Evolutionary conservation across 1,140 invertebrate genomes (phyloP), one percentile per base, ranked within the genome.

Genomic region (Lerema accius): DNA sequence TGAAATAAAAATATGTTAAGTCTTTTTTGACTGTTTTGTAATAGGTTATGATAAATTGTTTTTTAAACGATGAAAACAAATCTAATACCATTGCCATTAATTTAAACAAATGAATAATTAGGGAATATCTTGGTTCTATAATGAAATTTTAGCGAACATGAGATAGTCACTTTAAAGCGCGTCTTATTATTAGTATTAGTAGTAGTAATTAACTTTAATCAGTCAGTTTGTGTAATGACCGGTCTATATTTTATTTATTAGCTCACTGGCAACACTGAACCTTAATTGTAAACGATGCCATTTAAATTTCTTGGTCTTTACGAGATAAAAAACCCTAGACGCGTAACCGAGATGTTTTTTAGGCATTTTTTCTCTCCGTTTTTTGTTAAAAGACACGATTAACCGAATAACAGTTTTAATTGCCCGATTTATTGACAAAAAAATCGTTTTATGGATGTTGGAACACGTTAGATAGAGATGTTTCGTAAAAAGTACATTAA

Each of bases 401-500:
- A 78, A 79, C 66, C 63, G 68, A 76, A 78, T 71, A 71, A 70
- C 40, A 59, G 45, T 65, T 76, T 84, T 84, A 84, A 82, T 86
- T 80, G 80, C 69, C 42, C 16, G 51, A 67, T 80, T 70, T 67
- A 76, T 76, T 76, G 75, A 72, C 67, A 65, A 67, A 71, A 73
- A 76, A 75, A 71, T 63, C 63, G 67, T 77, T 78, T 81, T 77
- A 81, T 77, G 45, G 71, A 39, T 58, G 45, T 61, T 39, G 55
- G 11, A 59, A 46, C 64, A 69, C 58, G 63, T 65, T 60, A 48
- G 15, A 55, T 43, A 15, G 45, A 14, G 42, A 49, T 15, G 28
- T 39, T 43, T 55, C 49, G 15, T 40, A 26, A 37, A 35, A 46
- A 40, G 55, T 63, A 32, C 62, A 55, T 64, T 64, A 64, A 64